A percentile compares a stretch with the other conserved stretches of the same genome.
phyloP scores from a whole-genome alignment of 1,140 invertebrate genomes.

The Bathynomus jamesi region DNA sequence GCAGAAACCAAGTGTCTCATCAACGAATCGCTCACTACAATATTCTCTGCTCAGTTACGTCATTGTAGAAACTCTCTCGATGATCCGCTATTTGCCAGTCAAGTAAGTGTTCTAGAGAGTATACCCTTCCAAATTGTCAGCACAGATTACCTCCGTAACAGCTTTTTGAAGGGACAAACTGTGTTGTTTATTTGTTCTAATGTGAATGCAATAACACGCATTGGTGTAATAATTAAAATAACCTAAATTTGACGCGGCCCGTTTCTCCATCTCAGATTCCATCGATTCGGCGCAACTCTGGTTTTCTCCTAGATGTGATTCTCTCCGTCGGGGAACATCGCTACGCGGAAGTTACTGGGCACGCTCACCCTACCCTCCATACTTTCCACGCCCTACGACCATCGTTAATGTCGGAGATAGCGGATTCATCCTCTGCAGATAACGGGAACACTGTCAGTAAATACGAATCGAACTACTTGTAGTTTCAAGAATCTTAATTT shows the following conservation, averaged over 20 bases:
- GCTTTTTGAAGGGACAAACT: no score
- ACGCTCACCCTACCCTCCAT: conserved; percentile 41
- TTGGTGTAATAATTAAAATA: no score
- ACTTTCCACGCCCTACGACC: conserved; percentile 10
- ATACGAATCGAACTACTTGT: background rate
- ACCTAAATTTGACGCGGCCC: no score
- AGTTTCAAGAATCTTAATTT: no score
- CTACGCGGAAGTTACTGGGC: conserved; percentile 43
- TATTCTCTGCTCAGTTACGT: conserved; percentile 58
- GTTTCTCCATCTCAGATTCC: conserved; percentile 5
- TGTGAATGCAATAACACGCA: no score
- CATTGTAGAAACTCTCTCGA: conserved; percentile 54
- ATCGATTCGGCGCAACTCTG: conserved; percentile 37
- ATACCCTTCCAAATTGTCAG: conserved; percentile 4
- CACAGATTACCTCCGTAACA: background rate
- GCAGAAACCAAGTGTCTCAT: conserved; percentile 56
- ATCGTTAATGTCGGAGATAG: background rate
- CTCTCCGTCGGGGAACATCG: conserved; percentile 47
- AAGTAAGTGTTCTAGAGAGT: conserved; percentile 46
- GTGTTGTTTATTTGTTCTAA: no score
- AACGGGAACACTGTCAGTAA: background rate
- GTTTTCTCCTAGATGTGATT: conserved; percentile 50
- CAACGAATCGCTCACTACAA: conserved; percentile 54
- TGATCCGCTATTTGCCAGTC: conserved; percentile 50
- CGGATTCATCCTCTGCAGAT: background rate